Evolutionary conservation across 2,113 vertebrate species (phyloP), one percentile per base, ranked within the genome.

Genomic region (Siniperca chuatsi): DNA sequence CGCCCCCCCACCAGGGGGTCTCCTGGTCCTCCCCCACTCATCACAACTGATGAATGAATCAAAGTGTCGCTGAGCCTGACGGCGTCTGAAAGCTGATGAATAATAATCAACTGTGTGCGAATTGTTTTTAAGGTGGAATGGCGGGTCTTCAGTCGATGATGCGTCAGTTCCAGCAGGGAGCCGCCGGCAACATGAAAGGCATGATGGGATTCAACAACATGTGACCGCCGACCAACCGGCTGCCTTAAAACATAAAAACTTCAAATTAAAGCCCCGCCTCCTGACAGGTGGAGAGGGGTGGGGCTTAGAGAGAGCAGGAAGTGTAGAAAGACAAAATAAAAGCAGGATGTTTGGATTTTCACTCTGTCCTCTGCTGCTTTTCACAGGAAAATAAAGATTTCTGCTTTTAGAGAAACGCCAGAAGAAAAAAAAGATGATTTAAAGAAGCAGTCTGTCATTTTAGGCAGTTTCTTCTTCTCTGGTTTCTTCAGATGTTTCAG

Each of bases 121-220:
- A 5, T 61, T 29, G 1, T 48, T 64, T 46, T 6, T 0, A 86
- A 99, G 98, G 98, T 83, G 98, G 98, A 13, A 99, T 99, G 98
- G 98, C 98, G 0, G 98, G 98, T 52, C 96, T 99, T 29, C 98
- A 99, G 94, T 99, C 98, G 8, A 99, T 99, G 98, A 99, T 99
- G 98, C 96, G 98, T 80, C 98, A 99, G 55, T 99, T 99, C 92
- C 98, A 99, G 90, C 98, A 99, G 93, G 98, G 98, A 85, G 98
- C 98, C 23, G 97, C 98, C 62, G 98, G 98, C 54, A 99, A 99
- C 92, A 99, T 99, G 98, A 99, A 99, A 95, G 98, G 98, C 96
- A 99, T 99, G 98, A 99, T 99, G 98, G 98, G 98, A 95, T 99
- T 99, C 94, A 99, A 99, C 95, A 99, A 99, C 91, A 99, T 99